A percentile compares a stretch with the other conserved stretches of the same genome.
Evolutionary conservation across 2,888 invertebrate species (phyloP).

Genomic region (Nezara viridula): DNA sequence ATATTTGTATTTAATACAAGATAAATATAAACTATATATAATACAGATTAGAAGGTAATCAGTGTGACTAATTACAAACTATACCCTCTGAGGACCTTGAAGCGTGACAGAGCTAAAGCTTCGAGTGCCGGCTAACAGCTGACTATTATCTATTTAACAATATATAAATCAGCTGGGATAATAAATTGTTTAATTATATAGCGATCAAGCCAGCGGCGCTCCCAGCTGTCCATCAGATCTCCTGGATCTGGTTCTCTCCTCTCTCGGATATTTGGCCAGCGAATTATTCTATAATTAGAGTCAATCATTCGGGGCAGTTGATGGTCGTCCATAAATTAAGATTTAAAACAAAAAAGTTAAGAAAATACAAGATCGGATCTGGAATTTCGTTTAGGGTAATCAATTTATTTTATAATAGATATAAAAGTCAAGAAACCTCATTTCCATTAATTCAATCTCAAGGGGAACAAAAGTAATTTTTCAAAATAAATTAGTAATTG

Average conservation of each 20-base stretch:
- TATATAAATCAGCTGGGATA: neutral
- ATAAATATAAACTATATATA: too few relatives aligned
- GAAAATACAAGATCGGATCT: neutral
- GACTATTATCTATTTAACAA: constrained; percentile 9
- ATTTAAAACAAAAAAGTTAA: neutral
- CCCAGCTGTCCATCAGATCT: neutral
- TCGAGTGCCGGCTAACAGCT: neutral
- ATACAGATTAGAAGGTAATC: neutral
- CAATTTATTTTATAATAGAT: too few relatives aligned
- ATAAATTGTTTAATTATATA: constrained; percentile 27
- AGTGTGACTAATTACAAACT: neutral
- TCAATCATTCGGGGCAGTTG: neutral
- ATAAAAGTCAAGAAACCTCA: too few relatives aligned
- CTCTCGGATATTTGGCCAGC: neutral
- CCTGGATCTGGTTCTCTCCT: too few relatives aligned
- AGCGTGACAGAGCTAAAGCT: neutral
- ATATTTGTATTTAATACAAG: too few relatives aligned
- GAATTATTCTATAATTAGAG: neutral
- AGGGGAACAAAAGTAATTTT: too few relatives aligned
- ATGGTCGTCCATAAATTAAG: neutral
- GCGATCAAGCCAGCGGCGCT: neutral
- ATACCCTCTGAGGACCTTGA: neutral
- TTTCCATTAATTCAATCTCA: too few relatives aligned
- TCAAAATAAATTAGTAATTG: too few relatives aligned
- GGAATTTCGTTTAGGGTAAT: neutral